Evolutionary conservation across 2,113 vertebrate genomes (phyloP).

Genomic region (Syrrhaptes paradoxus): DNA sequence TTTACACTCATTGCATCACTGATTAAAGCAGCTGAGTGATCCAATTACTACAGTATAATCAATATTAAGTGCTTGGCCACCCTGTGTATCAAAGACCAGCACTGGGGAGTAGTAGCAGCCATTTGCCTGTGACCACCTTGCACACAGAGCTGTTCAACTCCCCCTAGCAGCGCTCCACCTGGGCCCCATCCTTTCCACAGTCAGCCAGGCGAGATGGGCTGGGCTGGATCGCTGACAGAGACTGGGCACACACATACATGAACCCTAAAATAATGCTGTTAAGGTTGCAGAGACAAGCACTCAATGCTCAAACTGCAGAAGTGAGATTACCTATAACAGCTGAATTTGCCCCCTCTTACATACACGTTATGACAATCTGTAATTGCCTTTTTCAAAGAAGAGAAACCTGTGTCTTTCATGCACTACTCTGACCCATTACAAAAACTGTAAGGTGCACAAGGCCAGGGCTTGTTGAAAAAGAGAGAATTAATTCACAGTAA

Average conservation of each 20-base stretch:
- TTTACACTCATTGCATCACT: neutral
- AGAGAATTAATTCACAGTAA: neutral
- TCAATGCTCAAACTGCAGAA: neutral
- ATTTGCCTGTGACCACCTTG: neutral
- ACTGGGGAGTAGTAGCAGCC: neutral
- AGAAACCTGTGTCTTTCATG: neutral
- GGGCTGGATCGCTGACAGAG: neutral
- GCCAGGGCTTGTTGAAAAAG: neutral
- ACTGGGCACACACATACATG: accelerated
- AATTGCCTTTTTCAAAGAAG: neutral
- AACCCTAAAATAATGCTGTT: neutral
- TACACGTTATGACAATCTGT: neutral
- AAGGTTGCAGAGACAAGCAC: neutral
- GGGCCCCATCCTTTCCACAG: neutral
- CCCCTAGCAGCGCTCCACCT: neutral
- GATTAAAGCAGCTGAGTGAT: neutral
- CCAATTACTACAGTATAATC: neutral
- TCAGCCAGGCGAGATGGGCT: accelerated
- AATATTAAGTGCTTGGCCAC: neutral
- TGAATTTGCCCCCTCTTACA: neutral
- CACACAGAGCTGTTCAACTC: neutral
- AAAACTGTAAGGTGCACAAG: neutral
- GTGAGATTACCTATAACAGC: neutral
- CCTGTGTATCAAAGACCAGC: neutral
- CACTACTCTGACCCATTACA: accelerated